Evolutionary conservation across 2,888 invertebrate genomes (phyloP).

Genomic region (Stenichneumon culpator): DNA sequence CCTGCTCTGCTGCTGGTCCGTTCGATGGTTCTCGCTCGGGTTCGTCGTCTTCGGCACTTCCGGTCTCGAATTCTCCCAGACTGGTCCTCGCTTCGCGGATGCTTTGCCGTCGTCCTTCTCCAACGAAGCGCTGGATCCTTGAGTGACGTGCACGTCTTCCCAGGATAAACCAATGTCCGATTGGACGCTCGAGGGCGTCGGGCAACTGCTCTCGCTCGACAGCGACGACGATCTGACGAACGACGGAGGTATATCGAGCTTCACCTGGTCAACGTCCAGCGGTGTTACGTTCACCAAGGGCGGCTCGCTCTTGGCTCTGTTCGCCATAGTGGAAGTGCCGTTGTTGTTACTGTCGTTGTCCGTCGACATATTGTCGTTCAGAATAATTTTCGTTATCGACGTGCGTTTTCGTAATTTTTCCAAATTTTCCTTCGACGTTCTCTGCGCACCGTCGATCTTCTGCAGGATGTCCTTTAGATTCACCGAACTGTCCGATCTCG

Average conservation of each 20-base stretch:
- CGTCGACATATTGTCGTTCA: conserved; percentile 76
- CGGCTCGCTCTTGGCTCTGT: conserved; percentile 72
- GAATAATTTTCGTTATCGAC: conserved; percentile 81
- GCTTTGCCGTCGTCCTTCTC: conserved; percentile 74
- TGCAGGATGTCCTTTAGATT: conserved; percentile 82
- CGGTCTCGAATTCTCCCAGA: conserved; percentile 64
- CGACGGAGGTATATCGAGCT: conserved; percentile 74
- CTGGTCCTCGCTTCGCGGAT: conserved; percentile 51
- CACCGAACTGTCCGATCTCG: conserved; percentile 75
- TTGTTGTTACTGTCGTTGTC: conserved; percentile 72
- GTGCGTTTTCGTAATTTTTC: conserved; percentile 82
- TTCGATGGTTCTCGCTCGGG: conserved; percentile 42
- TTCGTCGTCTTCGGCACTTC: conserved; percentile 55
- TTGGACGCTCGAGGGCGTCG: conserved; percentile 80
- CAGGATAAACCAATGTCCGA: conserved; percentile 80
- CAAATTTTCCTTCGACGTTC: conserved; percentile 79
- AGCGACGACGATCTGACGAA: conserved; percentile 79
- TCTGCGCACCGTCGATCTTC: conserved; percentile 77
- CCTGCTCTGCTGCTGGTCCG: conserved; percentile 60
- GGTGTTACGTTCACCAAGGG: conserved; percentile 40
- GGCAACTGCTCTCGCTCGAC: conserved; percentile 81
- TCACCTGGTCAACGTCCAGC: conserved; percentile 68
- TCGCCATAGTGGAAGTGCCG: conserved; percentile 47
- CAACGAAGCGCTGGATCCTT: conserved; percentile 69
- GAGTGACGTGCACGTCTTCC: conserved; percentile 78